phyloP scores from a whole-genome alignment of 92 coral and sea anemone species.

The Meandrina meandrites region DNA sequence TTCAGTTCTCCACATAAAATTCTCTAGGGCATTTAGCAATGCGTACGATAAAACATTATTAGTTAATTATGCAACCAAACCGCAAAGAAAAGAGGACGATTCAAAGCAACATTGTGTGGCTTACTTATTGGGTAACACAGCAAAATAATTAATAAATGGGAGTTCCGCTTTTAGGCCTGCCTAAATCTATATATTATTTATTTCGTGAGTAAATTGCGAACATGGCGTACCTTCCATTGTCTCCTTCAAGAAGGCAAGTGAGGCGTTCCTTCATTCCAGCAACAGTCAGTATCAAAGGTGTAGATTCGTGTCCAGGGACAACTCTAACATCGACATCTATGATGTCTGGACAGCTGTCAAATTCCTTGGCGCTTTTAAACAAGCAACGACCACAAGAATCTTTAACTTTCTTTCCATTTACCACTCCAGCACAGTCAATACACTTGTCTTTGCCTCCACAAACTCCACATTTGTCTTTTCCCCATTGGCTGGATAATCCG shows the following conservation, averaged over 20 bases:
- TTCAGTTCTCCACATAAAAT: no score
- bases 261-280: conserved; percentile 28
- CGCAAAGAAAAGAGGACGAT: no score
- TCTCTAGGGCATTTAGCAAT: no score
- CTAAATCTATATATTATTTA: no score
- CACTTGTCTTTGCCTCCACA: conserved; percentile 73
- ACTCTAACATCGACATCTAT: conserved; percentile 19
- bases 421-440: conserved; percentile 54
- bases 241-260: conserved; percentile 3
- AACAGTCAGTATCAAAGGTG: conserved; percentile 10
- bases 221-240: conserved; percentile 7
- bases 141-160: no score
- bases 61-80: no score
- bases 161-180: no score
- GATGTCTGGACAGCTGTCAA: conserved; percentile 46
- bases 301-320: conserved; percentile 31
- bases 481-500: neutral
- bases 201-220: no score
- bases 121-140: no score
- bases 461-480: conserved; percentile 46
- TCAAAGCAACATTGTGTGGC: no score
- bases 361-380: conserved; percentile 19
- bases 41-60: no score
- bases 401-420: conserved; percentile 36
- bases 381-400: conserved; percentile 41